These are phyloP conservation scores for Chaunax sp. DNA, from an alignment of 2,797 vertebrate species.

Conservation along the genomic window DNA sequence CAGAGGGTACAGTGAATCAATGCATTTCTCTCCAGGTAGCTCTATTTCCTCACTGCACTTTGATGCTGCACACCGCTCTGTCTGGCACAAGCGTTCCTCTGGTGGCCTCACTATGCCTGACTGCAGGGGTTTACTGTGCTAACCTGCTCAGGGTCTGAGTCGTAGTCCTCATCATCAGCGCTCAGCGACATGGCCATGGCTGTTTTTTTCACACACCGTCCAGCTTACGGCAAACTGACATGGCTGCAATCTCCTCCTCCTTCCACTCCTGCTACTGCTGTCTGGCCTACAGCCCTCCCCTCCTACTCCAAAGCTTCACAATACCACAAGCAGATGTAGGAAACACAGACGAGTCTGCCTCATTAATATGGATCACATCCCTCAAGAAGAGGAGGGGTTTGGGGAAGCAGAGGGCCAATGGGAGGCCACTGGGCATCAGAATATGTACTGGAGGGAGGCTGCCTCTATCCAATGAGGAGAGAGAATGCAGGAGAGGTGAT, in stretches of 20 bases:
- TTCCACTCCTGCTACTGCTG: constrained; percentile 78
- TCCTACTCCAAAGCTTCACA: constrained; percentile 80
- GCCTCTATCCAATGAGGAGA: constrained; percentile 62
- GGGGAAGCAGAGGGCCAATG: constrained; percentile 77
- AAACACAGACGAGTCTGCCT: constrained; percentile 76
- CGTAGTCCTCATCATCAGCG: constrained; percentile 96
- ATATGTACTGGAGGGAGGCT: constrained; percentile 52
- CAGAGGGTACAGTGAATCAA: constrained; percentile 50
- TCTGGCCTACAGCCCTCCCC: constrained; percentile 80
- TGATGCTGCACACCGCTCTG: constrained; percentile 62
- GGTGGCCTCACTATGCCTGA: constrained; percentile 63
- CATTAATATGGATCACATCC: constrained; percentile 86
- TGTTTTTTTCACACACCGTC: constrained; percentile 84
- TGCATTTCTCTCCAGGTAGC: constrained; percentile 72
- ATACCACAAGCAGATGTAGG: constrained; percentile 80
- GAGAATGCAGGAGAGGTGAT: constrained; percentile 42
- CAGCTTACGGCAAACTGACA: constrained; percentile 88
- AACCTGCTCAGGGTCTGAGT: constrained; percentile 94
- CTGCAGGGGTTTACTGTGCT: constrained; percentile 71
- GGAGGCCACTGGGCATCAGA: constrained; percentile 45
- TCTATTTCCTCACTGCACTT: constrained; percentile 68
- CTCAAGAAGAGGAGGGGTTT: constrained; percentile 82
- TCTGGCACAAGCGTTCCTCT: constrained; percentile 71
- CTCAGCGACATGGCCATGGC: constrained; percentile 96
- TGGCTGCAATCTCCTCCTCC: constrained; percentile 88